phyloP scores from a whole-genome alignment of 2,797 vertebrate genomes.

The Macropus fuliginosus region DNA sequence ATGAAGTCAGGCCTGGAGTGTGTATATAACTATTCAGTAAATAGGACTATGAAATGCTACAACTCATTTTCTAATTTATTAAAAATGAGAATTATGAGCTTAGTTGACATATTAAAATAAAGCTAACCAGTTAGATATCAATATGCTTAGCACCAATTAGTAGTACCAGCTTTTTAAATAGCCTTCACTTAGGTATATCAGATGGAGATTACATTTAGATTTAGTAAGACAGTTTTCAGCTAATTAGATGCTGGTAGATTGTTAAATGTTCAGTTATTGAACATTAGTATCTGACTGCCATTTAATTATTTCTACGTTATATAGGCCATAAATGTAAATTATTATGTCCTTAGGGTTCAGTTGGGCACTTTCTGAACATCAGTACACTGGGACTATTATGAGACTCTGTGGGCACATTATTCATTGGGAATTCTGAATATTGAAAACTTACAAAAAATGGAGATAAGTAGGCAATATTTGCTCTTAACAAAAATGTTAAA shows the following conservation, averaged over 20 bases:
- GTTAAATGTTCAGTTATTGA: constrained; percentile 63
- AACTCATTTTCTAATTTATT: constrained; percentile 48
- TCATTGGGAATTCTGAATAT: constrained; percentile 14
- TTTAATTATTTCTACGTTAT: constrained; percentile 63
- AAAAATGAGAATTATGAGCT: constrained; percentile 18
- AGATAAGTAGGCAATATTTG: constrained; percentile 1
- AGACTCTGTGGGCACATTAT: constrained; percentile 10
- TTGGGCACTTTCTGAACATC: constrained; percentile 49
- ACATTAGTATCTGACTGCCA: constrained; percentile 45
- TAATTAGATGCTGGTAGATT: constrained; percentile 67
- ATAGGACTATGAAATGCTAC: constrained; percentile 37
- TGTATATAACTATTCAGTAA: not conserved
- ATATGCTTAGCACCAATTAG: not conserved
- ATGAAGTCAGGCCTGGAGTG: constrained; percentile 21
- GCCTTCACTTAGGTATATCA: not conserved
- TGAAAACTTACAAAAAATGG: constrained; percentile 50
- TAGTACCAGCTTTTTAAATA: constrained; percentile 17
- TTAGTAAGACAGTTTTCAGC: constrained; percentile 51
- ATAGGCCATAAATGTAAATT: constrained; percentile 62
- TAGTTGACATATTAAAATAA: constrained; percentile 51
- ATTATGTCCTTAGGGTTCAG: constrained; percentile 34
- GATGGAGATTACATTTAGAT: constrained; percentile 47
- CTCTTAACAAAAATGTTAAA: constrained; percentile 23
- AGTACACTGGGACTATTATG: constrained; percentile 41
- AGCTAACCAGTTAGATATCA: constrained; percentile 8